Conservation (phyloP, 2,113 vertebrate species). For the Dendrocopos noguchii region DNA sequence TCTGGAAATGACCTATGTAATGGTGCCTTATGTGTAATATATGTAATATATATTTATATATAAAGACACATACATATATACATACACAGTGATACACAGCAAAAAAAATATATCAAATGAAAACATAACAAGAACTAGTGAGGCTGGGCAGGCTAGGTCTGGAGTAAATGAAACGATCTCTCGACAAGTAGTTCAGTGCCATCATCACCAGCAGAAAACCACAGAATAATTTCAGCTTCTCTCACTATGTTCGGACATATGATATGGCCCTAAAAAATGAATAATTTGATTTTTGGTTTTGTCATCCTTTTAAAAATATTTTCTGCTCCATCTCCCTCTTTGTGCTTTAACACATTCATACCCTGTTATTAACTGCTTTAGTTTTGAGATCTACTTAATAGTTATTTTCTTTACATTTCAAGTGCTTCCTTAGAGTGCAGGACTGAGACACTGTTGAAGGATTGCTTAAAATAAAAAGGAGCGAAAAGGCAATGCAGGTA, state of each 20-base stretch:
- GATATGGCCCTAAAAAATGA: not conserved
- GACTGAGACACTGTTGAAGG: not conserved
- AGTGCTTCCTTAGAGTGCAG: not conserved
- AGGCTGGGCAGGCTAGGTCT: not conserved
- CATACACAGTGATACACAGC: not conserved
- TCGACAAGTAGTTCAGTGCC: not conserved
- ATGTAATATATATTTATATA: not conserved
- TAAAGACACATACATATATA: not conserved
- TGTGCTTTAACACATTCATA: not conserved
- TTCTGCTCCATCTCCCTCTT: not conserved
- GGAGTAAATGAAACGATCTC: not conserved
- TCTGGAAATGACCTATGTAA: not conserved
- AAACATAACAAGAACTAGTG: not conserved
- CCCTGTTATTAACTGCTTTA: not conserved
- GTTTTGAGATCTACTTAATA: not conserved
- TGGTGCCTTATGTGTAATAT: not conserved
- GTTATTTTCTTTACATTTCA: not conserved
- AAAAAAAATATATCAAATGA: not conserved
- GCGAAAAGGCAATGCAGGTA: not conserved
- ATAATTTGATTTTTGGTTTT: not conserved
- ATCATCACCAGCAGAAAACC: not conserved
- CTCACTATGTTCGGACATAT: not conserved
- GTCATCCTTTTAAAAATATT: not conserved
- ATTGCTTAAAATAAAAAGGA: not conserved
- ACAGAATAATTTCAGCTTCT: not conserved